phyloP scores from a whole-genome alignment of 2,888 invertebrate genomes.

The Eulithis prunata region DNA sequence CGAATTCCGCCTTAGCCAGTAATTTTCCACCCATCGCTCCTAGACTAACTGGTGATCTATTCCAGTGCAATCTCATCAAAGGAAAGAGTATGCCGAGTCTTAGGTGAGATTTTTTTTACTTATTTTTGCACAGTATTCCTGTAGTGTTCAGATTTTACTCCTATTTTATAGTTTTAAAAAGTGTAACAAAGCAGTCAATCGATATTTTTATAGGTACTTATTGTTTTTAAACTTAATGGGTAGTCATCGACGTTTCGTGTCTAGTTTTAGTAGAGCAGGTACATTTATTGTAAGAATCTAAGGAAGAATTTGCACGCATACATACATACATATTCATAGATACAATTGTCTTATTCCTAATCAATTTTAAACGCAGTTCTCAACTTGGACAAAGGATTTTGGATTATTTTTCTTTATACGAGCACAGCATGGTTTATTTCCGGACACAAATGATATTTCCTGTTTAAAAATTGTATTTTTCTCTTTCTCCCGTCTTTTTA shows the following conservation, averaged over 20 bases:
- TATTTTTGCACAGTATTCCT: constrained; percentile 10
- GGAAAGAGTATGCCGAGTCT: constrained; percentile 98
- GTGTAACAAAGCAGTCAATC: not conserved
- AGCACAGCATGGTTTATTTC: constrained; percentile 77
- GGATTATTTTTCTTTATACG: constrained; percentile 3
- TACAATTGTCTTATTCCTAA: not conserved
- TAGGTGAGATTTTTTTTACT: constrained; percentile 85
- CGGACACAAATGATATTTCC: constrained; percentile 65
- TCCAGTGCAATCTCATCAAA: constrained; percentile 90
- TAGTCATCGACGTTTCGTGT: constrained; percentile 4
- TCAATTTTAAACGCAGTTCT: not conserved
- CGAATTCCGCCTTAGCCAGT: constrained; percentile 88
- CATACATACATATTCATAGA: not conserved
- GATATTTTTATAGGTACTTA: not conserved
- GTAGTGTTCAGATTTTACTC: constrained; percentile 30
- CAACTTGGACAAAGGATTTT: not conserved
- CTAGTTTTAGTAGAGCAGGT: constrained; percentile 14
- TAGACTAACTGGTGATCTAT: constrained; percentile 77
- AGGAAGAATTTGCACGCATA: constrained; percentile 18
- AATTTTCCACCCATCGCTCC: constrained; percentile 86
- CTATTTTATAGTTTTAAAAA: constrained; percentile 12
- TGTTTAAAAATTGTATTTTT: constrained; percentile 73
- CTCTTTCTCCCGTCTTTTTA: constrained; percentile 78
- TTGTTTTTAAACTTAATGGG: not conserved
- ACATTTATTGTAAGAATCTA: constrained; percentile 8